Conservation (phyloP, 2,797 vertebrate genomes). For the Peromyscus attwateri region DNA sequence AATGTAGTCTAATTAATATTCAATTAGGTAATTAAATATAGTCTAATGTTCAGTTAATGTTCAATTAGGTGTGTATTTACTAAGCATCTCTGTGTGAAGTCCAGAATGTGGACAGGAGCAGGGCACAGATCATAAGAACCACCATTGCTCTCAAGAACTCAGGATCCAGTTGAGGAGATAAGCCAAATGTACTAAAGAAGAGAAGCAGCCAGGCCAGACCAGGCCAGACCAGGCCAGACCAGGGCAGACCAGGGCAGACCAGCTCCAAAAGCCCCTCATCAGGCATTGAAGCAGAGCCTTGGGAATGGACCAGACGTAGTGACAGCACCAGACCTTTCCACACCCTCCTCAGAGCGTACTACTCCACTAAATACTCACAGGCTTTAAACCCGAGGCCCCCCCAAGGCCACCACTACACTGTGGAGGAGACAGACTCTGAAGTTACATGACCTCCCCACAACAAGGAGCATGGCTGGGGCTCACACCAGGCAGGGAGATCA, state of each 20-base stretch:
- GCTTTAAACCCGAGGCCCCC: neutral
- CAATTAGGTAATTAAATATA: neutral
- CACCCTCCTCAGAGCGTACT: neutral
- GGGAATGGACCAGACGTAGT: neutral
- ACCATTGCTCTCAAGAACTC: neutral
- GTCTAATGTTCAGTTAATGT: neutral
- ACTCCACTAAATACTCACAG: neutral
- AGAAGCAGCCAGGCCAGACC: neutral
- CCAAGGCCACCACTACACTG: conserved; percentile 38
- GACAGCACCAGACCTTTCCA: neutral
- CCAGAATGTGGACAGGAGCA: neutral
- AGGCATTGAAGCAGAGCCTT: neutral
- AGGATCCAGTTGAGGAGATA: neutral
- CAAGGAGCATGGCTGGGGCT: neutral
- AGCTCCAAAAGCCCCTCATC: neutral
- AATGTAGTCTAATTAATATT: neutral
- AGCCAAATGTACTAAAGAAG: neutral
- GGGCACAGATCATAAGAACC: neutral
- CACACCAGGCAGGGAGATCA: neutral
- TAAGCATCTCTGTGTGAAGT: neutral
- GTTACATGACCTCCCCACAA: conserved; percentile 48
- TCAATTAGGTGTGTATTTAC: neutral
- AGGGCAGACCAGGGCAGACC: no score
- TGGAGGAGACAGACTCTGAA: conserved; percentile 47
- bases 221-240: neutral